Base-by-base conservation (phyloP, 2,797 vertebrate genomes). In the Hydrolagus colliei region DNA sequence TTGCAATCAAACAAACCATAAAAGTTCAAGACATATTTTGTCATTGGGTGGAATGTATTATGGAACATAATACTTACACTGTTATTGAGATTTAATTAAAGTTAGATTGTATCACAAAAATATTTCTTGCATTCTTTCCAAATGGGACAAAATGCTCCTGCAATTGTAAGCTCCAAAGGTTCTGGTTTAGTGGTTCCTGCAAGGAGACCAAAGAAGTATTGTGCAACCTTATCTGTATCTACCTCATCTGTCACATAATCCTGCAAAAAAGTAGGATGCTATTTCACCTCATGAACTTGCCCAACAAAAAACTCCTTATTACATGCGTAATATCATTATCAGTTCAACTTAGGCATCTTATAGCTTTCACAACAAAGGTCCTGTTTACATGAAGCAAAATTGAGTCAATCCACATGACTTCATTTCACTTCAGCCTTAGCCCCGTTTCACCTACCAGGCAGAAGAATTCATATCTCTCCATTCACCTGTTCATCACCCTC, bases 221-320 rank as follows among this genome's bases (percentile, higher is more conserved):
- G 93, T 95, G 90, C 88, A 88, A 88, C 86, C 93, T 95, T 95
- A 96, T 96, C 95, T 95, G 32, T 88, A 94, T 95, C 95, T 94
- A 82, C 89, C 90, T 89, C 88, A 88, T 88, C 90, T 91, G 93
- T 93, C 94, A 94, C 91, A 92, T 92, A 93, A 93, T 90, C 89
- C 88, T 89, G 86, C 88, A 91, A 89, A 89, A 92, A 91, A 88
- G 86, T 88, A 73, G 86, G 87, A 87, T 89, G 84, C 82, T 88
- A 89, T 87, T 89, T 92, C 88, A 91, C 65, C 88, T 91, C 87
- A 86, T 87, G 63, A 52, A n/a, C 78, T 84, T 88, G 89, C 90
- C 89, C 90, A 91, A 88, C 68, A 90, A 89, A 90, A 52, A 90
- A 63, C 77, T 63, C 63, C 65, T 63, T 86, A 88, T 87, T 65